Evolutionary conservation across 2,113 vertebrate genomes (phyloP).

Genomic region (Solenodon paradoxus): DNA sequence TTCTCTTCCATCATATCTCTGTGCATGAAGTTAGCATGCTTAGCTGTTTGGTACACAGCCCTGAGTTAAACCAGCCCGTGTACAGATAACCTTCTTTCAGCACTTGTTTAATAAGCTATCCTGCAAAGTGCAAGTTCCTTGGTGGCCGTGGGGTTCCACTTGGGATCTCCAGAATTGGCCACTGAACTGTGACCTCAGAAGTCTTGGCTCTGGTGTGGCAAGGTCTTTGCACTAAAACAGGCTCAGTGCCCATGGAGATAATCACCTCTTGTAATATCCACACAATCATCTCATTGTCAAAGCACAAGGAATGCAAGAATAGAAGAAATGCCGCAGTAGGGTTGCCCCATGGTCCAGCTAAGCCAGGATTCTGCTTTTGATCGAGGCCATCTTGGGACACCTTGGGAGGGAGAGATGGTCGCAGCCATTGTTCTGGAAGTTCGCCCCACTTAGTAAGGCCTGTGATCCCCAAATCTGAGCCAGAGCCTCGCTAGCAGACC

Average conservation of each 20-base stretch:
- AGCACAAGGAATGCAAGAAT: slow-evolving; percentile 48
- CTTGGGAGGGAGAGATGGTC: neutral
- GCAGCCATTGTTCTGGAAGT: neutral
- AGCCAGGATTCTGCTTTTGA: slow-evolving; percentile 30
- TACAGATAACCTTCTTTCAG: neutral
- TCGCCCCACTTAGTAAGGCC: neutral
- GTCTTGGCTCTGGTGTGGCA: slow-evolving; percentile 45
- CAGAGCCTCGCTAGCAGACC: neutral
- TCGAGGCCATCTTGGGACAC: slow-evolving; percentile 62
- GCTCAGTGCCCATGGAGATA: slow-evolving; percentile 71
- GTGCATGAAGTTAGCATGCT: no score
- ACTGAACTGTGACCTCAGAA: slow-evolving; percentile 62
- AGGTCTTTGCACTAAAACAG: slow-evolving; percentile 62
- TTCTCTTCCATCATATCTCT: neutral
- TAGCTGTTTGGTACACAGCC: neutral
- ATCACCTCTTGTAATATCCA: slow-evolving; percentile 75
- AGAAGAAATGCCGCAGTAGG: slow-evolving; percentile 45
- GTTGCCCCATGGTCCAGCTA: slow-evolving; percentile 19
- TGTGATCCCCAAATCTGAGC: neutral
- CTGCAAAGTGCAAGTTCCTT: neutral
- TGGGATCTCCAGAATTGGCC: slow-evolving; percentile 49
- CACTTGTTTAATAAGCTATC: neutral
- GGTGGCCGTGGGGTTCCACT: neutral
- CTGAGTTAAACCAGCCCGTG: neutral
- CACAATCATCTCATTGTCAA: slow-evolving; percentile 77